Percentiles rank a stretch among this genome's conserved stretches.
Evolutionary conservation across 2,888 invertebrate species (phyloP).

Genomic region (Rhaphigaster nebulosa): DNA sequence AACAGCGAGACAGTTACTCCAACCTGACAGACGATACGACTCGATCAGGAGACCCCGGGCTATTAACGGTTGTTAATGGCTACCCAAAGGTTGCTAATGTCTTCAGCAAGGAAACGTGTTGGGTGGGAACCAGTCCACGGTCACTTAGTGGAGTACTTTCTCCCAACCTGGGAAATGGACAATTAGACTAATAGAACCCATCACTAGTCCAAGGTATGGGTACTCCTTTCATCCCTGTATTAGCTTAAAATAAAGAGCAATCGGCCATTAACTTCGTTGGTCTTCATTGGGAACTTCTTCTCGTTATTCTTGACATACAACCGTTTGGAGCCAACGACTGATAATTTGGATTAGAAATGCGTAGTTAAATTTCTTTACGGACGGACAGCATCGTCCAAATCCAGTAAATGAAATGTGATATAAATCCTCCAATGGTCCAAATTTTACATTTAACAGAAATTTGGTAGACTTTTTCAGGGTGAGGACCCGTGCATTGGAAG

Average conservation of each 20-base stretch:
- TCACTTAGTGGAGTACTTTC: constrained; percentile 7
- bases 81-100: not conserved
- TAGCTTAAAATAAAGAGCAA: not conserved
- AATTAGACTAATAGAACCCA: constrained; percentile 42
- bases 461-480: no score
- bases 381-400: no score
- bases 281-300: not conserved
- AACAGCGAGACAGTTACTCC: not conserved
- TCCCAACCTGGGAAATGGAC: constrained; percentile 19
- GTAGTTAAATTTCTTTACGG: not conserved
- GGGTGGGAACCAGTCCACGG: constrained; percentile 43
- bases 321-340: not conserved
- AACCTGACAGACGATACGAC: not conserved
- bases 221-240: not conserved
- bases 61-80: constrained; percentile 38
- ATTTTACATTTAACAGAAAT: no score
- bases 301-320: not conserved
- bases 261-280: not conserved
- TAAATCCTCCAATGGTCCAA: no score
- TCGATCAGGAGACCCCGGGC: not conserved
- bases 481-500: no score
- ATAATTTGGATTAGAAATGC: not conserved
- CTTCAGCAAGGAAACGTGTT: constrained; percentile 8
- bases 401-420: no score
- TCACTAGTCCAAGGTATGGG: not conserved